phyloP scores from a whole-genome alignment of 2,113 vertebrate species.

The Megaceryle torquata region DNA sequence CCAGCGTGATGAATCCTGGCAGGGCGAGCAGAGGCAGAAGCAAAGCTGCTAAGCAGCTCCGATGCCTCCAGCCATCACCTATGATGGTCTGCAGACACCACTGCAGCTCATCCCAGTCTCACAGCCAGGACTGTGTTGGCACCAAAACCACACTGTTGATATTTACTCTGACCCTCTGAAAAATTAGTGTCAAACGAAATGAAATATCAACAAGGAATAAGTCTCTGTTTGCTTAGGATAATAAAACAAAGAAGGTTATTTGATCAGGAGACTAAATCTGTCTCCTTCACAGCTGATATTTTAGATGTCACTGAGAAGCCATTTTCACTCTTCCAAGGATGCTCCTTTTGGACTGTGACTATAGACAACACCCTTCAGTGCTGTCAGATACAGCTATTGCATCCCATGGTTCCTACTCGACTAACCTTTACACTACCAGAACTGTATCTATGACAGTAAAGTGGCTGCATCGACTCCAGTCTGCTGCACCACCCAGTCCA shows the following conservation, averaged over 20 bases:
- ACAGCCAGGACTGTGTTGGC: not conserved
- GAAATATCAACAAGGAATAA: not conserved
- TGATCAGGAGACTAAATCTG: not conserved
- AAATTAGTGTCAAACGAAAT: not conserved
- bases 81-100: not conserved
- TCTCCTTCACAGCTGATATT: not conserved
- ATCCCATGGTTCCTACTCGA: not conserved
- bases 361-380: not conserved
- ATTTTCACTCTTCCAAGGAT: not conserved
- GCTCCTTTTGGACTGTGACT: not conserved
- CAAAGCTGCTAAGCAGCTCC: not conserved
- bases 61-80: not conserved
- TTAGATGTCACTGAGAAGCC: not conserved
- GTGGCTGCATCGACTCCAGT: not conserved
- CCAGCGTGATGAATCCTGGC: not conserved
- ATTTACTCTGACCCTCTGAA: not conserved
- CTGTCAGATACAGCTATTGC: not conserved
- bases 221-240: not conserved
- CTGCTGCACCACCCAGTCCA: not conserved
- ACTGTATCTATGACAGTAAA: not conserved
- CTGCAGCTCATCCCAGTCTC: not conserved
- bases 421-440: not conserved
- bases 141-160: not conserved
- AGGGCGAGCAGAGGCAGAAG: not conserved
- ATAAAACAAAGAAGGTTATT: not conserved